Conservation (phyloP, 2,113 vertebrate genomes). For the Cololabis saira region DNA sequence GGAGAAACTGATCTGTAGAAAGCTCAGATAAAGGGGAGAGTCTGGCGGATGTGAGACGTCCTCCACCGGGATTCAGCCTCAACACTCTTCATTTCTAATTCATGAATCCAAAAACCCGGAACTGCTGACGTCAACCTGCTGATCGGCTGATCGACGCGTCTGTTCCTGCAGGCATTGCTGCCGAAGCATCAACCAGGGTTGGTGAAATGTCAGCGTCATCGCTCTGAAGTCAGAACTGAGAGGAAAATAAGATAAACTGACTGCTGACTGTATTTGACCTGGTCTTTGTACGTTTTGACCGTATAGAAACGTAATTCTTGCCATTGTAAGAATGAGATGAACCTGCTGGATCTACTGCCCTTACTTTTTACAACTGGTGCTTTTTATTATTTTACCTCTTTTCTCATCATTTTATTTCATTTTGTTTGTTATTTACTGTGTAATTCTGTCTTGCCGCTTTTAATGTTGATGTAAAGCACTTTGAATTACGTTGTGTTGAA, state of each 20-base stretch:
- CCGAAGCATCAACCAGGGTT: conserved; percentile 49
- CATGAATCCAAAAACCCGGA: conserved; percentile 36
- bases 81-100: conserved; percentile 50
- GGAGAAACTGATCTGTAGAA: conserved; percentile 25
- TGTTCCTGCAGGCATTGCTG: conserved; percentile 35
- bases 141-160: background rate
- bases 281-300: no score
- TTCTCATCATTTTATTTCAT: no score
- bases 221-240: conserved; percentile 41
- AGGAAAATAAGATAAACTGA: conserved; percentile 33
- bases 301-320: no score
- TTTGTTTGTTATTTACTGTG: no score
- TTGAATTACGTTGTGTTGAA: no score
- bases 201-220: conserved; percentile 52
- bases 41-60: conserved; percentile 36
- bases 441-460: no score
- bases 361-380: no score
- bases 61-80: conserved; percentile 23
- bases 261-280: no score
- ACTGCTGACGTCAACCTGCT: conserved; percentile 6
- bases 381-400: no score
- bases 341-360: no score
- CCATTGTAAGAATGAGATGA: no score
- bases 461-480: no score
- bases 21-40: conserved; percentile 1